These are phyloP conservation scores for Patiria miniata DNA, from an alignment of 35 echinoderm and acorn worm species.

Conservation along the genomic window DNA sequence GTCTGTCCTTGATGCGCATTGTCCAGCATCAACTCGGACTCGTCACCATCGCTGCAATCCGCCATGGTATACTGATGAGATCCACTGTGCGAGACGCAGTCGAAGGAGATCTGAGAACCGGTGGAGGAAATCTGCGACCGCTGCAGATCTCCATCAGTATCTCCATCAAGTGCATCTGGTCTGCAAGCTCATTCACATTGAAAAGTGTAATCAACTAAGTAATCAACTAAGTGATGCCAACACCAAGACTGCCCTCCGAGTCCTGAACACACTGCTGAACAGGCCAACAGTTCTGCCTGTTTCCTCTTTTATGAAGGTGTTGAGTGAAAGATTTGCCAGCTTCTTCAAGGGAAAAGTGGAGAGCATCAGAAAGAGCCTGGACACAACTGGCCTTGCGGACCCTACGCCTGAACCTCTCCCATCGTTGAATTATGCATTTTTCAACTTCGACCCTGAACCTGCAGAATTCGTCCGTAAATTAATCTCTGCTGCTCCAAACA, in stretches of 20 bases:
- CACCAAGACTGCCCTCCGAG: too few species aligned
- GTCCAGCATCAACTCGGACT: too few species aligned
- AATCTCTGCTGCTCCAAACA: conserved; percentile 31
- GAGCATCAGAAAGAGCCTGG: background rate
- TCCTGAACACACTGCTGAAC: conserved; percentile 3
- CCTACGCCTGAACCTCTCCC: background rate
- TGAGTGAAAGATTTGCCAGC: background rate
- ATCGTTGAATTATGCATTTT: background rate
- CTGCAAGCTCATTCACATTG: conserved; percentile 10
- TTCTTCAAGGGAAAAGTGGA: background rate
- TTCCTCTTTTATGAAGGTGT: background rate
- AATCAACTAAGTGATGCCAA: background rate
- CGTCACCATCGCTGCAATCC: conserved; percentile 21
- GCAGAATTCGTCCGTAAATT: conserved; percentile 14
- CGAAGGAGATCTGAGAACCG: conserved; percentile 2
- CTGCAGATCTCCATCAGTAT: conserved; percentile 8
- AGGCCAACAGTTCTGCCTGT: background rate
- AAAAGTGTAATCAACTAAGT: background rate
- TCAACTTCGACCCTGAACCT: conserved; percentile 11
- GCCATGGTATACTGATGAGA: conserved; percentile 14
- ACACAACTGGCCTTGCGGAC: background rate
- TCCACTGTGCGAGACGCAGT: conserved; percentile 8
- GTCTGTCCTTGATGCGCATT: too few species aligned
- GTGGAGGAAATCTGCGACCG: background rate
- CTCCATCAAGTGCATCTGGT: conserved; percentile 6